Base-by-base conservation (phyloP, 2,888 invertebrate species). In the Sinotaia quadrata region DNA sequence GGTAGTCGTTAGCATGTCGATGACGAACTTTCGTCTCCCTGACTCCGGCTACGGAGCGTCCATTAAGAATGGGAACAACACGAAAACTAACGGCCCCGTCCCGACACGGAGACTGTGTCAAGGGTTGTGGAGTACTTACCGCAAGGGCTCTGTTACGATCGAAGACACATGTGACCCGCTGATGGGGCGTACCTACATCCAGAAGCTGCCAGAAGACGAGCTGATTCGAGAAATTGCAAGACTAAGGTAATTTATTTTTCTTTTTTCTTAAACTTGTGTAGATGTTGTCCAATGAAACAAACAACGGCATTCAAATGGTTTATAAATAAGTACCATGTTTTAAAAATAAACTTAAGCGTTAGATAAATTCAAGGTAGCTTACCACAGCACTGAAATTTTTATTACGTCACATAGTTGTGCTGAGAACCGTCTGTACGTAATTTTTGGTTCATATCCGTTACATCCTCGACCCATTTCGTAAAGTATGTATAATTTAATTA, bases 201-300 rank as follows among this genome's bases (percentile, higher is more conserved):
- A 74, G 18, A 75, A 74, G 8, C 76, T 79, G 21, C 69, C 74
- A 5, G 75, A 81, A 1, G 59, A 69, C 8, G 69, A 68, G 21
- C 71, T 79, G 0, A 75, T 75, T 24, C 68, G 69, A 37, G 83
- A 84, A 58, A 80, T 80, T 18, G 80, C 81, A 0, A 78, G 78
- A 62, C 71, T 82, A 3, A 79, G 81, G 84, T 84, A 68, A 54
- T 57, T 44, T 29, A n/a, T 27, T 51, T 27, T 27, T 34, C 10
- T 49, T 15, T 41, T n/a, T 41, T n/a, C 36, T 4, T 21, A 7
- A 18, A 24, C n/a, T 7, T 41, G 47, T 27, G 3, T 21, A 12
- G 3, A 27, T 36, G 33, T 33, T 58, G 12, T 2, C 18, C 15
- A 27, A 21, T 2, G n/a, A n/a, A 57, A n/a, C 29, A 5, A 2